Base-by-base conservation (phyloP, 2,888 invertebrate genomes). In the Mylabris sibirica region DNA sequence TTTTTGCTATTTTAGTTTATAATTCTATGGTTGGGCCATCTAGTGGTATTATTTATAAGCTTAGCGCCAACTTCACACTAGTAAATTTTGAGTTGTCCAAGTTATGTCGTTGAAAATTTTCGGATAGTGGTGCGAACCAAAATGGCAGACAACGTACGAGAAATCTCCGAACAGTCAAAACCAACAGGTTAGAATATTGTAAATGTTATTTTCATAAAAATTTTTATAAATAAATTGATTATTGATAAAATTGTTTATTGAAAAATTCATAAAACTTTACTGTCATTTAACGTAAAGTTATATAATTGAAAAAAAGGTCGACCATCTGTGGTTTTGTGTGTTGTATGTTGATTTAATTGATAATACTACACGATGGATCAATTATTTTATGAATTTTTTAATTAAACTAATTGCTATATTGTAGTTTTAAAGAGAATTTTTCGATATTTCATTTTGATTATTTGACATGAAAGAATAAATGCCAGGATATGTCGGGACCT, bases 131-230 rank as follows among this genome's bases (percentile, higher is more conserved):
- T 80, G 80, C 78, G 78, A 80, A 80, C 81, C 81, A 84, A 84
- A 84, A 85, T 85, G 85, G 84, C 84, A 84, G 85, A 85, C 84
- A 84, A 83, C 82, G 83, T 80, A 81, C 83, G 83, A 81, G 82
- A 83, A 77, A 81, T 81, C 79, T 78, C 78, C 74, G 82, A 84
- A 79, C 83, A 84, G 79, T 77, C 82, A 72, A 84, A 83, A 82
- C 79, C 81, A 76, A 76, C 83, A 83, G 84, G 85, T 85, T 82
- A 80, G 82, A 76, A 77, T 69, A 66, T 76, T 69, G 60, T 44
- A 67, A 64, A 63, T 69, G 66, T 38, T 74, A 57, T 64, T 66
- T 59, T 64, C 26, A 66, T 64, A 20, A 38, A 53, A 49, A 38
- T 63, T 44, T 60, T 62, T 57, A 57, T 59, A 69, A 72, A 68